phyloP scores from a whole-genome alignment of 2,888 invertebrate genomes.

The Platycheirus rosarum region DNA sequence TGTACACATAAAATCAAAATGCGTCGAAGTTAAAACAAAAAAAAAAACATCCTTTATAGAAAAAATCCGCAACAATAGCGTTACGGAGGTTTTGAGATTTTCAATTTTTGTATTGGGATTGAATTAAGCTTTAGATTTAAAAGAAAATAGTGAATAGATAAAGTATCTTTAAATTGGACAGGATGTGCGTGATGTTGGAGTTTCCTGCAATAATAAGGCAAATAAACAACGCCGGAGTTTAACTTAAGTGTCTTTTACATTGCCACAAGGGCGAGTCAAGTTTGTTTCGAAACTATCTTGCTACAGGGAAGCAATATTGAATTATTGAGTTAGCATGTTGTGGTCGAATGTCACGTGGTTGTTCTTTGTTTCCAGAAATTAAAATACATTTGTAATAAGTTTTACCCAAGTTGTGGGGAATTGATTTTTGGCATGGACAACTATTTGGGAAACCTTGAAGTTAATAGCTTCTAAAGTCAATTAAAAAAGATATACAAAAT shows the following conservation, averaged over 20 bases:
- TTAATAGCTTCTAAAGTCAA: background rate
- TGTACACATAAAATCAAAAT: conserved; percentile 15
- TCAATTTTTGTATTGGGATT: background rate
- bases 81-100: conserved; percentile 8
- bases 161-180: background rate
- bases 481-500: too few species aligned
- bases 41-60: too few species aligned
- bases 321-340: background rate
- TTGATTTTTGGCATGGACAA: background rate
- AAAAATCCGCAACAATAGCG: conserved; percentile 12
- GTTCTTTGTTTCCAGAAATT: background rate
- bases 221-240: too few species aligned
- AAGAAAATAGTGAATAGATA: too few species aligned
- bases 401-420: background rate
- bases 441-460: background rate
- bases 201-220: too few species aligned
- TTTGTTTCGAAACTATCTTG: conserved; percentile 13
- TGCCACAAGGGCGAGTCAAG: background rate
- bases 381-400: background rate
- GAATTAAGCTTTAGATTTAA: background rate
- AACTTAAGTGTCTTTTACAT: too few species aligned
- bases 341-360: background rate
- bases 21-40: conserved; percentile 22
- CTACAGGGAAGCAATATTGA: background rate
- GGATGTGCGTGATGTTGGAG: conserved; percentile 7